These are phyloP conservation scores for Apotomis turbidana DNA, from an alignment of 2,888 invertebrate genomes.

Conservation along the genomic window DNA sequence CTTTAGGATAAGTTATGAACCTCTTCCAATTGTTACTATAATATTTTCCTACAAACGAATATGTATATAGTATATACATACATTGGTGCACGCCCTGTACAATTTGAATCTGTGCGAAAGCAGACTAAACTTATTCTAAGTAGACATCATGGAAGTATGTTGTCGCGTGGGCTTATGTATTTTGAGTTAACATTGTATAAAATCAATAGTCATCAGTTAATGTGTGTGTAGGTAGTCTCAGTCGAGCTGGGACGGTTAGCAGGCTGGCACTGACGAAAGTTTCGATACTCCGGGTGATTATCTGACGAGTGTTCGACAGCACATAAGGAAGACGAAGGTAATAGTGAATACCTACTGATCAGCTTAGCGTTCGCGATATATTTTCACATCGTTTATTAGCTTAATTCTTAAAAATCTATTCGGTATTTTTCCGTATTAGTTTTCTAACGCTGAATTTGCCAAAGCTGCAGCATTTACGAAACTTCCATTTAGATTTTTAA, in stretches of 20 bases:
- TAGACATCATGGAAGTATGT: background rate
- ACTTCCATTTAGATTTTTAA: conserved; percentile 18
- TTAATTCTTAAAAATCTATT: conserved; percentile 8
- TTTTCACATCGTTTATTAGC: background rate
- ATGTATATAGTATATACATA: background rate
- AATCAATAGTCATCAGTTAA: conserved; percentile 29
- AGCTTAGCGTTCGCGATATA: conserved; percentile 15
- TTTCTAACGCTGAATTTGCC: conserved; percentile 5
- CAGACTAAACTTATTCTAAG: background rate
- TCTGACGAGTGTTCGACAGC: conserved; percentile 21
- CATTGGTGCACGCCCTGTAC: background rate
- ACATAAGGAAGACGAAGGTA: conserved; percentile 14
- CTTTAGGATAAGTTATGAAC: conserved; percentile 37
- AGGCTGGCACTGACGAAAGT: conserved; percentile 19
- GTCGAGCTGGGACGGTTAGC: conserved; percentile 22
- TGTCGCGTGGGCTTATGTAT: background rate
- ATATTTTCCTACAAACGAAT: conserved; percentile 30
- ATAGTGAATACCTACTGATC: conserved; percentile 20
- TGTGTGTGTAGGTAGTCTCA: conserved; percentile 18
- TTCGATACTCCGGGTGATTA: background rate
- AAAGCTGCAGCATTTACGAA: conserved; percentile 10
- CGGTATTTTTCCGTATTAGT: background rate
- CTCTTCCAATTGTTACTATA: conserved; percentile 42
- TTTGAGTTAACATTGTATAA: conserved; percentile 23
- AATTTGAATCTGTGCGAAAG: background rate